Conservation (phyloP, 92 coral and sea anemone genomes). For the Desmophyllum pertusum region DNA sequence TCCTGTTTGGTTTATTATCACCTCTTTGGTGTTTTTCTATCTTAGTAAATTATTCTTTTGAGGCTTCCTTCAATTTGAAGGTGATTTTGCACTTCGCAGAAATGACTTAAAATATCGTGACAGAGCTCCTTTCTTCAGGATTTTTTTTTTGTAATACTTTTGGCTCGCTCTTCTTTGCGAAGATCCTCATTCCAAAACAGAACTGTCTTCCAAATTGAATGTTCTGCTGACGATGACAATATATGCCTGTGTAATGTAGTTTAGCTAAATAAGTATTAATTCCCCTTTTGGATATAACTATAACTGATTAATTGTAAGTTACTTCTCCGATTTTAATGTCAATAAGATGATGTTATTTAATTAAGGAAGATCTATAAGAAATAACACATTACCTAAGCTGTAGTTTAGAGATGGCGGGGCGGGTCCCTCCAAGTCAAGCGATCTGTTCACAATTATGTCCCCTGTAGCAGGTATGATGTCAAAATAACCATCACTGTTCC, state of each 20-base stretch:
- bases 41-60: too few species aligned
- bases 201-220: background rate
- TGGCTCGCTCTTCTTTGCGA: background rate
- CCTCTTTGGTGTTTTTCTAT: too few species aligned
- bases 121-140: background rate
- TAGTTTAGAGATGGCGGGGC: slow-evolving; percentile 47
- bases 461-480: slow-evolving; percentile 60
- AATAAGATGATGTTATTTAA: too few species aligned
- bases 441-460: slow-evolving; percentile 65
- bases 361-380: background rate
- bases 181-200: background rate
- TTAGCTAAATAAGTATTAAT: background rate
- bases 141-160: background rate
- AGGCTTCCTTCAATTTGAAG: too few species aligned
- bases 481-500: slow-evolving; percentile 71
- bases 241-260: background rate
- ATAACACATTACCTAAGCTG: slow-evolving; percentile 56
- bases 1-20: too few species aligned
- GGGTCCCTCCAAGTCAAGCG: slow-evolving; percentile 70
- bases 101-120: too few species aligned
- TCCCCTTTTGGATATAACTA: background rate
- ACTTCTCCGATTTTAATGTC: too few species aligned
- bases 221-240: background rate
- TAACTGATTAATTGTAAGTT: too few species aligned
- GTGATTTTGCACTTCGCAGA: too few species aligned